phyloP scores from a whole-genome alignment of 2,113 vertebrate species.

The Cacatua alba region DNA sequence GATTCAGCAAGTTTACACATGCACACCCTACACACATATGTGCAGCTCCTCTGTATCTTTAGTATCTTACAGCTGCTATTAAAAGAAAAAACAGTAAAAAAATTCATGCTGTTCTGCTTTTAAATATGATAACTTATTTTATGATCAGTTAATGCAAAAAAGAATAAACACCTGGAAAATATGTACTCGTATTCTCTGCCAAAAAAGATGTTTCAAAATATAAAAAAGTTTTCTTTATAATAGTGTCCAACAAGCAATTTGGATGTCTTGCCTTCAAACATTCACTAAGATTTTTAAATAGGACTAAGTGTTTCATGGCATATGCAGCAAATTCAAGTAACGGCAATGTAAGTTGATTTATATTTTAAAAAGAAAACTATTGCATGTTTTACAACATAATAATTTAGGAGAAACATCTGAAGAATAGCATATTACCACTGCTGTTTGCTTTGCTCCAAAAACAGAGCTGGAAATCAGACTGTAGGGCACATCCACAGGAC shows the following conservation, averaged over 20 bases:
- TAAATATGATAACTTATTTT: neutral
- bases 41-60: neutral
- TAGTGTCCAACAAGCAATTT: slow-evolving; percentile 17
- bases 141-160: neutral
- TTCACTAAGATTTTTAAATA: neutral
- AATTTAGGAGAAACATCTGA: neutral
- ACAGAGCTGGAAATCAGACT: neutral
- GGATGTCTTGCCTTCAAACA: neutral
- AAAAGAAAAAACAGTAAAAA: neutral
- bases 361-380: neutral
- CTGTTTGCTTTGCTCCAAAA: neutral
- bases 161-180: slow-evolving; percentile 3
- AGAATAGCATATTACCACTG: neutral
- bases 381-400: neutral
- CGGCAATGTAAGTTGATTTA: neutral
- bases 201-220: slow-evolving; percentile 47
- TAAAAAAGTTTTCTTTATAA: slow-evolving; percentile 5
- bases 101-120: neutral
- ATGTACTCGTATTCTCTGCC: neutral
- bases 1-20: neutral
- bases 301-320: neutral
- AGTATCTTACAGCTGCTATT: neutral
- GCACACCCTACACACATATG: neutral
- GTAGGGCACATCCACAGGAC: neutral
- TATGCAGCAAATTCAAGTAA: neutral